Evolutionary conservation across 1,140 invertebrate species (phyloP).

Genomic region (Eupeodes corollae): DNA sequence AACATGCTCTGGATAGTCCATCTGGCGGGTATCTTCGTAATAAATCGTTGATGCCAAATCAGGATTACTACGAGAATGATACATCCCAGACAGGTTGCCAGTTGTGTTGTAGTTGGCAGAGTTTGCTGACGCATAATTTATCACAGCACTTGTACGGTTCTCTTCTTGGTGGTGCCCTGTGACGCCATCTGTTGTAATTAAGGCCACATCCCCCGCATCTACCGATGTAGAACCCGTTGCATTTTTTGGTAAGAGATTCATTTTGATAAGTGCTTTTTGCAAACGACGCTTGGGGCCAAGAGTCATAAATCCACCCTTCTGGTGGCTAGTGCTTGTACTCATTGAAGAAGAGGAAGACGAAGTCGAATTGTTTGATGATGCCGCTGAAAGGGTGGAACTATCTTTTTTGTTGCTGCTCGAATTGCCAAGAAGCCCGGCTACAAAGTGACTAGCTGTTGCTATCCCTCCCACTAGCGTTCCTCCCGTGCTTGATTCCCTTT

Average conservation of each 20-base stretch:
- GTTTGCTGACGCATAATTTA: neutral
- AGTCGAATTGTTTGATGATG: conserved; percentile 3
- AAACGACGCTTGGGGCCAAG: conserved; percentile 71
- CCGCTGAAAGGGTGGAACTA: neutral
- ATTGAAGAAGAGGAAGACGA: neutral
- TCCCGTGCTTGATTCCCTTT: too few relatives aligned
- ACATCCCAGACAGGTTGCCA: conserved; percentile 42
- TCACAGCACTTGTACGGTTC: neutral
- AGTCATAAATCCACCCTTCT: conserved; percentile 74
- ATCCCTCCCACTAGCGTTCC: too few relatives aligned
- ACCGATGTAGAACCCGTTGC: conserved; percentile 26
- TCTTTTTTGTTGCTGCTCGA: conserved; percentile 1
- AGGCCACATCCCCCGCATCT: conserved; percentile 22
- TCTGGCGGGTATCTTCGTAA: conserved; percentile 50
- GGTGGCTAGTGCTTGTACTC: too few relatives aligned
- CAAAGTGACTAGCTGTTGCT: conserved; percentile 16
- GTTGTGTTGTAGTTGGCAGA: conserved; percentile 17
- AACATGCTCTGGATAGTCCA: conserved; percentile 91
- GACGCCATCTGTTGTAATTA: conserved; percentile 10
- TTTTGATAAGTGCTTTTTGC: conserved; percentile 81
- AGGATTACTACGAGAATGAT: conserved; percentile 83
- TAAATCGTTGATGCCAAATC: conserved; percentile 67
- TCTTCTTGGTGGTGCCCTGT: conserved; percentile 3
- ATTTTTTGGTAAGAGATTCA: conserved; percentile 83
- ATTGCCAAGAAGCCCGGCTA: conserved; percentile 31